Base-by-base conservation (phyloP, 1,140 invertebrate genomes). In the Panulirus ornatus region DNA sequence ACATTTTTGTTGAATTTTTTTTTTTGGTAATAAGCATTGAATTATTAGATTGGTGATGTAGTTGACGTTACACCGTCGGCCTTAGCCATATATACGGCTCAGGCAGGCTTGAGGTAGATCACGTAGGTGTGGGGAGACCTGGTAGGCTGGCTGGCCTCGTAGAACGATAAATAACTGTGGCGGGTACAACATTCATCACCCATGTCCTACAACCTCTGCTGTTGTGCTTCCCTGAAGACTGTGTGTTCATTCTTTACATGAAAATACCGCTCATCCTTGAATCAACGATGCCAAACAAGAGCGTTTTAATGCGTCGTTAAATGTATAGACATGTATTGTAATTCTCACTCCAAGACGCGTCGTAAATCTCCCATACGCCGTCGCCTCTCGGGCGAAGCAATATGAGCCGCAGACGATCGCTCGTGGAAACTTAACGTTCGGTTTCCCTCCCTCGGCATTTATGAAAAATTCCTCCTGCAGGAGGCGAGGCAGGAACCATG, bases 401-500 rank as follows among this genome's bases (percentile, higher is more conserved):
- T 16, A 14, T 54, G 54, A 51, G 9, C 9, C 8, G 30, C 27
- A 51, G 47, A 30, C 30, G 78, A 81, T 42, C 22, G 42, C 34
- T 16, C 1, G 6, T 19, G 42, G 27, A 16, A 40, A 14, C 9
- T 16, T 9, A 8, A n/a, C 44, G 36, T 22, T 47, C 42, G 78
- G n/a, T 42, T 34, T 11, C 70, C 30, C 78, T 19, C 36, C 19
- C 79, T 36, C 40, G 79, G 54, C 79, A 54, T 36, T 83, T 83
- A 83, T 83, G 79, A 83, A 83, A 83, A 83, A 83, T 83, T 83
- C 79, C 79, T 34, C 30, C 79, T 63, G 79, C 66, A 54, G 30
- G 54, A 27, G 63, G 79, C 19, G 34, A 38, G 79, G 79, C 79
- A 83, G 51, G 11, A 36, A 36, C 79, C 63, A 22, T 83, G 54